Evolutionary conservation across 2,113 vertebrate species (phyloP).

Genomic region (Oncorhynchus clarkii): DNA sequence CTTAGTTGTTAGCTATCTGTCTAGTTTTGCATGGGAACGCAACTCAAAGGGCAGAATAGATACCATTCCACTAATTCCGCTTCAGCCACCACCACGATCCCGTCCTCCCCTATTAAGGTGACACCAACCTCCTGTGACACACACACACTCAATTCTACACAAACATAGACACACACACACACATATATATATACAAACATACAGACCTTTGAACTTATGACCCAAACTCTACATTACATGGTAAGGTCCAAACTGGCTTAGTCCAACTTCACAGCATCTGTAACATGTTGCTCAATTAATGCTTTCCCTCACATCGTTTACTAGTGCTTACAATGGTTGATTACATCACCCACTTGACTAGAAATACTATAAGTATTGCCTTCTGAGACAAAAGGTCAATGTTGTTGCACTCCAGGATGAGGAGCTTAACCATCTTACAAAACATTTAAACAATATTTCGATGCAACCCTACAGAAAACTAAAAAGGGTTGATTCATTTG

Average conservation of each 20-base stretch:
- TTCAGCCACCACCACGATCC: too few species aligned
- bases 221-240: not conserved
- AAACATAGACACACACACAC: not conserved
- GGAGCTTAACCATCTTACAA: not conserved
- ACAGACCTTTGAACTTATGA: not conserved
- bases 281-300: not conserved
- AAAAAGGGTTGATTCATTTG: too few species aligned
- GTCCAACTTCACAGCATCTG: not conserved
- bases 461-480: not conserved
- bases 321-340: not conserved
- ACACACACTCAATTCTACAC: too few species aligned
- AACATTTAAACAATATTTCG: not conserved
- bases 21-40: too few species aligned
- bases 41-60: too few species aligned
- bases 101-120: too few species aligned
- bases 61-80: too few species aligned
- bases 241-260: not conserved
- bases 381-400: not conserved
- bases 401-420: too few species aligned
- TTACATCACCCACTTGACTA: not conserved
- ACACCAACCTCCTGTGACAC: too few species aligned
- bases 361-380: not conserved
- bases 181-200: too few species aligned
- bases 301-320: not conserved
- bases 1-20: too few species aligned